Evolutionary conservation across 2,797 vertebrate genomes (phyloP), one percentile per base, ranked within the genome.

Genomic region (Acipenser transmontanus): DNA sequence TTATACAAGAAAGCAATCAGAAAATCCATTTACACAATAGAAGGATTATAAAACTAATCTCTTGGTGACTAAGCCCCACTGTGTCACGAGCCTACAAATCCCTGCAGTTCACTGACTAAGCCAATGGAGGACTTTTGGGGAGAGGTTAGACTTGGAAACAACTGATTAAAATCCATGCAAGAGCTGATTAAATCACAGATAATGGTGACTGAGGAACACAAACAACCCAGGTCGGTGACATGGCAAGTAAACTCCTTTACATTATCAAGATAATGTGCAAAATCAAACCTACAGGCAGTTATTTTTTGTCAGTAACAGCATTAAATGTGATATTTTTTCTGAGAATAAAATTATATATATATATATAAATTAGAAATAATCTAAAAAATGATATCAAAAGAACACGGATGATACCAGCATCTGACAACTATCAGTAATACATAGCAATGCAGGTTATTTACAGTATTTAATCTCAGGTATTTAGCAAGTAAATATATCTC

Each of bases 31-130:
- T 13, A 61, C 66, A 71, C n/a, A 4, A 50, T 67, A 70, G 64
- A 57, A 73, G 17, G 56, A 70, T 72, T 74, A 1, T 70, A 50
- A 64, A n/a, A 62, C 57, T 54, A 69, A 69, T 73, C 49, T 57
- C 51, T 50, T 13, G 67, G n/a, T 17, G 9, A 72, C 61, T 68
- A 72, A 68, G 73, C 69, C 64, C 54, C 69, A 54, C 61, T 59
- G 12, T 13, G 12, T 20, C 49, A 66, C 5, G 71, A 72, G 10
- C 47, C n/a, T 63, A 11, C 63, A 66, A 70, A 73, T 62, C 69
- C 66, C 72, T 59, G 66, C 10, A 50, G 59, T 66, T 70, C 34
- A 49, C 48, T 61, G 52, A 68, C 61, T 68, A 67, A 69, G 57
- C 69, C 70, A 65, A 69, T 63, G 64, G 54, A 57, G 50, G 59